Percentiles rank a stretch among this genome's conserved stretches.
Evolutionary conservation across 2,797 vertebrate genomes (phyloP).

Genomic region (Podarcis siculus): DNA sequence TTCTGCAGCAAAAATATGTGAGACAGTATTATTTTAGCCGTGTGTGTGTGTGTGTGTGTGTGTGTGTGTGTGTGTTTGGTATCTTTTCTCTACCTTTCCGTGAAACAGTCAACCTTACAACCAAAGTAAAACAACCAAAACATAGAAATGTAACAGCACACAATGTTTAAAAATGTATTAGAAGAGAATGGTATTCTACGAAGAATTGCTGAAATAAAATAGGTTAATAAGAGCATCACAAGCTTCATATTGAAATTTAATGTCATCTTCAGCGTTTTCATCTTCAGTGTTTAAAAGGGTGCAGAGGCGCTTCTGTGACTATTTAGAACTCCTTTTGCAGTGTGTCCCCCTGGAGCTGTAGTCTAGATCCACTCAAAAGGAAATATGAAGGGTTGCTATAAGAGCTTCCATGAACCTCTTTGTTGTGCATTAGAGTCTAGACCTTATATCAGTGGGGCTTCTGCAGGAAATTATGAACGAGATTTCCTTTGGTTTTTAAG

Average conservation of each 20-base stretch:
- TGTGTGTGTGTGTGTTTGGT: background rate
- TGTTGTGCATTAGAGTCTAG: background rate
- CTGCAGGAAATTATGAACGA: background rate
- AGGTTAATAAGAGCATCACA: background rate
- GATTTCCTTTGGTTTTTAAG: background rate
- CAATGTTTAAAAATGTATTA: background rate
- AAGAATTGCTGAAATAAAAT: background rate
- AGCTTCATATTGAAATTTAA: background rate
- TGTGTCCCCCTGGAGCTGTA: background rate
- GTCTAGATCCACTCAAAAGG: background rate
- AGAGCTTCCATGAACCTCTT: background rate
- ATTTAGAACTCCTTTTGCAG: background rate
- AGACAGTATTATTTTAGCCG: background rate
- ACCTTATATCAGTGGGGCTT: background rate
- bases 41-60: background rate
- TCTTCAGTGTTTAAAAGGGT: background rate
- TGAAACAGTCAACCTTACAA: background rate
- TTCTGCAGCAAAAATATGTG: background rate
- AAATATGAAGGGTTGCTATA: background rate
- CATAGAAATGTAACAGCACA: background rate
- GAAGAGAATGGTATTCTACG: background rate
- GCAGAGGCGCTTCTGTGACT: background rate
- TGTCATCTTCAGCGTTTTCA: background rate
- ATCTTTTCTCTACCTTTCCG: background rate
- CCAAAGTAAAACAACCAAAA: background rate